phyloP scores from a whole-genome alignment of 2,888 invertebrate genomes.

The Drosophila anomalipes region DNA sequence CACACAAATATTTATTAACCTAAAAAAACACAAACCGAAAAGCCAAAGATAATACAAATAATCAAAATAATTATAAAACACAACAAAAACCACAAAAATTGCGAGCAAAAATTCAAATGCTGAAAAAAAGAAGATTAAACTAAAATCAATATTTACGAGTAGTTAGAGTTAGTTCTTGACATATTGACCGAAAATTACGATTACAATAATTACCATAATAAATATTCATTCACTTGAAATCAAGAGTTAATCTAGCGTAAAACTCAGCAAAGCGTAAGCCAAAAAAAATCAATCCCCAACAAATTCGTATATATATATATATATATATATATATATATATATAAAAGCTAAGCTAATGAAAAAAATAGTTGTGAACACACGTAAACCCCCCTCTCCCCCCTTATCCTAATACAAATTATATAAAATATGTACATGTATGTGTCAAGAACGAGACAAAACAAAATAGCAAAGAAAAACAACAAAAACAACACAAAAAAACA shows the following conservation, averaged over 20 bases:
- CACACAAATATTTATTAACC: conserved; percentile 55
- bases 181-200: conserved; percentile 44
- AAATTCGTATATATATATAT: neutral
- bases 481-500: conserved; percentile 31
- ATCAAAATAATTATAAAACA: conserved; percentile 54
- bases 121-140: conserved; percentile 3
- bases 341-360: conserved; percentile 61
- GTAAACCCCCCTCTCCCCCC: conserved; percentile 7
- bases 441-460: conserved; percentile 46
- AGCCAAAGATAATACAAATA: conserved; percentile 75
- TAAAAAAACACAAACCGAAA: conserved; percentile 53
- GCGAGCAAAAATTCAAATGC: conserved; percentile 29
- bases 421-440: conserved; percentile 24
- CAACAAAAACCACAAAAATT: conserved; percentile 23
- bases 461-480: conserved; percentile 51
- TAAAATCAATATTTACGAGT: conserved; percentile 21
- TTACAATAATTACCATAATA: conserved; percentile 24
- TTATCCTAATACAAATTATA: conserved; percentile 14
- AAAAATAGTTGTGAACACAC: conserved; percentile 48
- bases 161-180: conserved; percentile 49
- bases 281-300: conserved; percentile 40
- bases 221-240: conserved; percentile 41
- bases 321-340: conserved; percentile 9
- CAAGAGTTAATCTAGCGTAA: conserved; percentile 68
- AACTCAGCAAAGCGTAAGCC: conserved; percentile 76